Percentiles rank a stretch among this genome's conserved stretches.
These are phyloP conservation scores for Leptinotarsa rubiginosa DNA, from an alignment of 2,888 invertebrate genomes.

Conservation along the genomic window DNA sequence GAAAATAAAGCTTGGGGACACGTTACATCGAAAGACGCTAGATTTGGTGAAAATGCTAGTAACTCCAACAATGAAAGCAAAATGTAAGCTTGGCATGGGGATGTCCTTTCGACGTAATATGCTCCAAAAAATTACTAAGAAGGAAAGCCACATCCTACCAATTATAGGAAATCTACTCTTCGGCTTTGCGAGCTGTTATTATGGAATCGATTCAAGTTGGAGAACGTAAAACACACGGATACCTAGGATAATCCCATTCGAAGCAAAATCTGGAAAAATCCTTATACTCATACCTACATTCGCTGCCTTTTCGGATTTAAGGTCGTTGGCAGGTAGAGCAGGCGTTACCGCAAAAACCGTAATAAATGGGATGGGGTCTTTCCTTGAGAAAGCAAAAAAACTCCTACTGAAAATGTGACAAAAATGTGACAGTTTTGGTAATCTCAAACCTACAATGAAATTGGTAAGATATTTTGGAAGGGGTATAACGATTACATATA, in stretches of 20 bases:
- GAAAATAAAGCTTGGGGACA: slow-evolving; percentile 55
- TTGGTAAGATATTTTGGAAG: too few species aligned
- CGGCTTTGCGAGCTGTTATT: neutral
- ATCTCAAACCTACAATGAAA: too few species aligned
- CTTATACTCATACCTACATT: slow-evolving; percentile 51
- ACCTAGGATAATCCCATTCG: slow-evolving; percentile 50
- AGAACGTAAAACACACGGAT: neutral
- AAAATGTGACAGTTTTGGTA: too few species aligned
- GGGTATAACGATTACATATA: too few species aligned
- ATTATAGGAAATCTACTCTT: neutral
- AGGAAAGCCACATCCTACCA: neutral
- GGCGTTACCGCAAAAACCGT: slow-evolving; percentile 25
- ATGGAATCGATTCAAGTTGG: neutral
- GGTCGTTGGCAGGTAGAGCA: too few species aligned
- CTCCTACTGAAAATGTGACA: too few species aligned
- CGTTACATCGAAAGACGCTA: slow-evolving; percentile 53
- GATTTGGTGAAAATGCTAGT: slow-evolving; percentile 55
- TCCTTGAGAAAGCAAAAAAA: too few species aligned
- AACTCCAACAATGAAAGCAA: slow-evolving; percentile 54
- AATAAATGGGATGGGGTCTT: too few species aligned
- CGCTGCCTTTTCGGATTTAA: slow-evolving; percentile 49
- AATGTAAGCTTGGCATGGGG: slow-evolving; percentile 22
- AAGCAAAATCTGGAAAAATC: slow-evolving; percentile 56
- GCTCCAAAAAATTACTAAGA: neutral
- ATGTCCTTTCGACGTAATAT: too few species aligned